Percentiles rank a stretch among this genome's conserved stretches.
Conservation (phyloP, 2,113 vertebrate genomes). For the Bungarus multicinctus region DNA sequence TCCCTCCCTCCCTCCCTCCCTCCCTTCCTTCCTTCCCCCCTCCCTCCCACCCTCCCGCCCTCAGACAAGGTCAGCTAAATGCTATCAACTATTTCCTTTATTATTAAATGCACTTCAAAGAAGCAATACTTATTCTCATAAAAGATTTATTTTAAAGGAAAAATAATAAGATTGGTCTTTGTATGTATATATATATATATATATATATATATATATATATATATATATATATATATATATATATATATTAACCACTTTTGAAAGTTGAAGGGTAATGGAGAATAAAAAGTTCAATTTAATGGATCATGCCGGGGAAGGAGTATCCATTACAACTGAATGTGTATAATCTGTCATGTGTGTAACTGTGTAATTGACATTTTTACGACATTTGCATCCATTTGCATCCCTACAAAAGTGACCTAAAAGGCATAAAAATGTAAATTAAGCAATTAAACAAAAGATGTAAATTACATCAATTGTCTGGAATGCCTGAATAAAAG, state of each 20-base stretch:
- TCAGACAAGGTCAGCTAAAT: not conserved
- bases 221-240: no score
- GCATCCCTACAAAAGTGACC: not conserved
- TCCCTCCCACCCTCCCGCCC: not conserved
- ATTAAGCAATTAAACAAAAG: not conserved
- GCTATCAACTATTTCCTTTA: not conserved
- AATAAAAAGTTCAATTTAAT: not conserved
- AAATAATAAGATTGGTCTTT: not conserved
- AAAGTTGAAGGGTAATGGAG: slow-evolving; percentile 49
- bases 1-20: no score
- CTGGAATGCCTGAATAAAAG: not conserved
- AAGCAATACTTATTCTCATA: not conserved
- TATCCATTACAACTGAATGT: not conserved
- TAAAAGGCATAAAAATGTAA: not conserved
- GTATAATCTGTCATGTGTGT: not conserved
- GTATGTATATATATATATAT: no score
- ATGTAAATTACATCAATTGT: not conserved
- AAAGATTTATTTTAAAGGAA: not conserved
- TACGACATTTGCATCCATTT: not conserved
- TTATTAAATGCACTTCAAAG: not conserved
- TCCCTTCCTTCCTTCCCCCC: no score
- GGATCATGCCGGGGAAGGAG: not conserved
- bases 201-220: no score
- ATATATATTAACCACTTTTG: slow-evolving; percentile 27
- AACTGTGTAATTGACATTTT: not conserved